Evolutionary conservation across 2,888 invertebrate species (phyloP).

Genomic region (Sisyra nigra): DNA sequence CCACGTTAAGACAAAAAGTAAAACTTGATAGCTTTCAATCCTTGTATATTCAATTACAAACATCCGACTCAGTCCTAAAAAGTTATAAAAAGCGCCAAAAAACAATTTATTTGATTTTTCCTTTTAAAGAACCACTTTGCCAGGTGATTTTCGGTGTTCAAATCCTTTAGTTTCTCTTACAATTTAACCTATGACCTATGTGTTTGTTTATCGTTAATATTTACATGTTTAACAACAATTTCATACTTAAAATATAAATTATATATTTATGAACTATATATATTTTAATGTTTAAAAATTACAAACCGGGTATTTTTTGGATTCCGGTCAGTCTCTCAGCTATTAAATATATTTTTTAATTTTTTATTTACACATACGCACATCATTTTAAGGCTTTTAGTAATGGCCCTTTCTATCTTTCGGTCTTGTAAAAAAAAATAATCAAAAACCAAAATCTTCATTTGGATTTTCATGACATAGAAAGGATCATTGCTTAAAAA

Average conservation of each 20-base stretch:
- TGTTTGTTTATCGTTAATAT: slow-evolving; percentile 2
- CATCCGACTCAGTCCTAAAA: not conserved
- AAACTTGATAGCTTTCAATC: too few relatives aligned
- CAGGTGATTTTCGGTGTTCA: slow-evolving; percentile 7
- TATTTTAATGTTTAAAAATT: slow-evolving; percentile 4
- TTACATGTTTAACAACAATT: slow-evolving; percentile 8
- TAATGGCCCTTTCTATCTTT: too few relatives aligned
- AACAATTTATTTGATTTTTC: too few relatives aligned
- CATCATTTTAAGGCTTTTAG: not conserved
- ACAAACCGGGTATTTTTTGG: too few relatives aligned
- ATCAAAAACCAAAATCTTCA: not conserved
- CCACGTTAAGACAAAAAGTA: too few relatives aligned
- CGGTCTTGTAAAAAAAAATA: not conserved
- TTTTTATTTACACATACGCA: slow-evolving; percentile 7
- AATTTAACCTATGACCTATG: not conserved
- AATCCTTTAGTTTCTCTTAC: slow-evolving; percentile 7
- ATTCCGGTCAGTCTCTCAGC: slow-evolving; percentile 7
- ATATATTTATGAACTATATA: slow-evolving; percentile 2
- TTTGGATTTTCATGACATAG: not conserved
- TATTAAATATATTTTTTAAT: slow-evolving; percentile 4
- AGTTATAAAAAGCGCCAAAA: too few relatives aligned
- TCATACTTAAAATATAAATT: not conserved
- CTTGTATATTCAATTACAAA: too few relatives aligned
- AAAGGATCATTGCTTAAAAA: not conserved
- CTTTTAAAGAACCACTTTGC: slow-evolving; percentile 1